Base-by-base conservation (phyloP, 92 coral and sea anemone species). In the Epizoanthus fatuus region DNA sequence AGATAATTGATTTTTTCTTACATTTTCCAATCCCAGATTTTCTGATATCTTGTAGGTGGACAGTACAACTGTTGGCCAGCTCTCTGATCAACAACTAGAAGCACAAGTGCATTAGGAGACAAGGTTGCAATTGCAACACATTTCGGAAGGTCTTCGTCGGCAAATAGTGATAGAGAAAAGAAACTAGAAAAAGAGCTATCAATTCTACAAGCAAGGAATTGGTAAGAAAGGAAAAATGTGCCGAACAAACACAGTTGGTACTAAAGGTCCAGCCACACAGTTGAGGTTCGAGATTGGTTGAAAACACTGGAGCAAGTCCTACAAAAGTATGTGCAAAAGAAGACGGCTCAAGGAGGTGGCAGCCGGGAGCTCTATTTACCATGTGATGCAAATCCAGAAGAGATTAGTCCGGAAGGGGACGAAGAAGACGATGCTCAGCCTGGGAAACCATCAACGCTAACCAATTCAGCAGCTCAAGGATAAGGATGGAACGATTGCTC, bases 271-370 rank as follows among this genome's bases (percentile, higher is more conserved):
- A 13, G 14, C 75, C 51, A 4, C 72, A 42, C 75, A 70, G 75
- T 56, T 70, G 25, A 3, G 58, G 29, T 70, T 70, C 39, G 75
- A 40, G 45, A 42, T 54, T 45, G 75, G 75, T 19, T 44, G 75
- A 42, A 70, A 70, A 49, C 75, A 70, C 58, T 70, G 75, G 75
- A 70, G 39, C 17, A 55, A 32, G 75, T n/a, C 45, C 45, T 45
- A 40, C 37, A 17, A 70, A 44, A 56, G 49, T 45, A 70, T 17
- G 75, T 70, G 37, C 75, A 70, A 49, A 70, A 70, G 75, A 70
- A 44, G 49, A 70, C 57, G 17, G 55, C 75, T 47, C 75, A 45
- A 47, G 75, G 58, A 56, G 75, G 75, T 70, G 75, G 75, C 14
- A 70, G 75, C 25, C 45, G 75, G 45, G 75, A 70, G 75, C 14